Base-by-base conservation (phyloP, 37 sponge, comb jelly and placozoan genomes). In the Sycon ciliatum region DNA sequence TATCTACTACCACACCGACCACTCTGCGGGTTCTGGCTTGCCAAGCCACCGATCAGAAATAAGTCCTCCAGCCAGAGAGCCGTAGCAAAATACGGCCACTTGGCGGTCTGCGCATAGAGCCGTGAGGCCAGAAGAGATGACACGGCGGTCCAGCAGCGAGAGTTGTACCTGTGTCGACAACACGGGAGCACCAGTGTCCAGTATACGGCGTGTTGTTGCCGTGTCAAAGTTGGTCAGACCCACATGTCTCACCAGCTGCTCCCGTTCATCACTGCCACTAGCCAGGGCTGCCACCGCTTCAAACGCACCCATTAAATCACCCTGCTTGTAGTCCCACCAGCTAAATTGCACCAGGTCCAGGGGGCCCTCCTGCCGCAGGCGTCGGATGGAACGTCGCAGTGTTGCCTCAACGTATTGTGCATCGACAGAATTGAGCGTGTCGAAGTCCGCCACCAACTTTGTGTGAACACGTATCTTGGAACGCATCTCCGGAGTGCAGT, bases 251-350 rank as follows among this genome's bases (percentile, higher is more conserved):
- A 84, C 54, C 31, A 79, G 76, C 66, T 56, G 24, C n/a, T 36
- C 20, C n/a, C n/a, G n/a, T n/a, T n/a, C n/a, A n/a, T n/a, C n/a
- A n/a, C n/a, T n/a, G n/a, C n/a, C n/a, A n/a, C n/a, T n/a, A n/a
- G n/a, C n/a, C 0, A 84, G 71, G 36, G 16, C 28, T 0, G 4
- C 39, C 0, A 36, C 31, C 0, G 76, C 84, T 18, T 71, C 72
- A 29, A 84, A 16, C n/a, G 65, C 74, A 9, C 80, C 76, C 22
- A 63, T 66, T 5, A 36, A 11, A 18, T 57, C 22, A n/a, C n/a
- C n/a, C n/a, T n/a, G n/a, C n/a, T n/a, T n/a, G 4, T 1, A 33
- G 39, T 84, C 84, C 84, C 84, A 84, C 84, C 84, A 84, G 52
- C 75, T 71, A 18, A 84, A 72, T 39, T 84, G 84, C 26, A 84